These are phyloP conservation scores for Tuberolachnus salignus DNA, from an alignment of 2,888 invertebrate genomes.

Conservation along the genomic window DNA sequence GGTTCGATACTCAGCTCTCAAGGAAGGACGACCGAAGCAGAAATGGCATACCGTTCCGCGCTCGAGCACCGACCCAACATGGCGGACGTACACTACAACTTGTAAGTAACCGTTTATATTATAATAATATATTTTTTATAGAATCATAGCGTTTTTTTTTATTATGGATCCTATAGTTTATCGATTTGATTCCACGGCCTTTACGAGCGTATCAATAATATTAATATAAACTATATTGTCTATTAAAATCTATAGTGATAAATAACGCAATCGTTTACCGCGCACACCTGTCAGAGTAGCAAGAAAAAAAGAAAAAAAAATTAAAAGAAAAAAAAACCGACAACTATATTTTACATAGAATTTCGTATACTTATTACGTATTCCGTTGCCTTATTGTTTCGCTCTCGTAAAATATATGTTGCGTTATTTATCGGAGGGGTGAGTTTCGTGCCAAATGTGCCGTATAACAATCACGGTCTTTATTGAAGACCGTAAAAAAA, in stretches of 20 bases:
- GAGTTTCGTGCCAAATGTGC: slow-evolving; percentile 48
- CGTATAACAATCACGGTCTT: slow-evolving; percentile 52
- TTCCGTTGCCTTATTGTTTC: slow-evolving; percentile 27
- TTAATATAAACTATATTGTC: neutral
- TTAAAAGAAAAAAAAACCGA: slow-evolving; percentile 9
- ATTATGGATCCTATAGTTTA: too few relatives aligned
- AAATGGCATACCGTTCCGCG: slow-evolving; percentile 88
- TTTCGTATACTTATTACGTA: slow-evolving; percentile 22
- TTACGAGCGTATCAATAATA: too few relatives aligned
- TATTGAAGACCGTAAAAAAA: slow-evolving; percentile 54
- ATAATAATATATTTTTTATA: neutral
- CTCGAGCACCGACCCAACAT: slow-evolving; percentile 91
- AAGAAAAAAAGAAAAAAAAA: neutral
- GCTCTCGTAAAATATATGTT: slow-evolving; percentile 48
- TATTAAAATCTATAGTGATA: neutral
- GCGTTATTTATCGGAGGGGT: slow-evolving; percentile 45
- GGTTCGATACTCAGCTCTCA: slow-evolving; percentile 93
- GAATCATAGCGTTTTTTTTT: too few relatives aligned
- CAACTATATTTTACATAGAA: slow-evolving; percentile 30
- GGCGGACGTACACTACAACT: slow-evolving; percentile 98
- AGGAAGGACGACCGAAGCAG: slow-evolving; percentile 86
- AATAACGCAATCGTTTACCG: slow-evolving; percentile 28
- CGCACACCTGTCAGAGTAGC: slow-evolving; percentile 25
- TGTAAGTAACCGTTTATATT: slow-evolving; percentile 59
- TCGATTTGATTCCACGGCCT: neutral